Conservation (phyloP, 2,113 vertebrate genomes). For the Notothenia coriiceps region DNA sequence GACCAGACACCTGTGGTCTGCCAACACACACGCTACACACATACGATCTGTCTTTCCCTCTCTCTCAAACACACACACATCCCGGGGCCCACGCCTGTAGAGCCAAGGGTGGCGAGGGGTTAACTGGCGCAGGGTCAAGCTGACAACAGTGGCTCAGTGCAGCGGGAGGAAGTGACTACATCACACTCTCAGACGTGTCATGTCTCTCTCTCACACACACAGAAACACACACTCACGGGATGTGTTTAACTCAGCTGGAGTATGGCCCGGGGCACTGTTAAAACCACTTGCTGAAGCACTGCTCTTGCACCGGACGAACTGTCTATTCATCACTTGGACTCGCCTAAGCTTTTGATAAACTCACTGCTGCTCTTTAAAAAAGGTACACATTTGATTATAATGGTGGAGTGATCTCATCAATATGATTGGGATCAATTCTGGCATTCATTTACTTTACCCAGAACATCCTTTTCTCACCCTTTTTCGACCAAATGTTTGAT, state of each 20-base stretch:
- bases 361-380: slow-evolving; percentile 33
- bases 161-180: slow-evolving; percentile 81
- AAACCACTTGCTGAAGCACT: slow-evolving; percentile 64
- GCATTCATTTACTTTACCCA: not conserved
- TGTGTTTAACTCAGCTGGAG: slow-evolving; percentile 79
- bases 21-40: slow-evolving; percentile 71
- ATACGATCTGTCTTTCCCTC: slow-evolving; percentile 54
- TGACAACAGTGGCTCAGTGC: slow-evolving; percentile 85
- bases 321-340: slow-evolving; percentile 63
- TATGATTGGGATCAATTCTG: not conserved
- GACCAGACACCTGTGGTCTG: slow-evolving; percentile 89
- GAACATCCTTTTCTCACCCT: slow-evolving; percentile 17
- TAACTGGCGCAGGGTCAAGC: slow-evolving; percentile 87
- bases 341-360: slow-evolving; percentile 61
- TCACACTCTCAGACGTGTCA: slow-evolving; percentile 72
- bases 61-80: slow-evolving; percentile 44
- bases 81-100: slow-evolving; percentile 82
- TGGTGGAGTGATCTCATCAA: slow-evolving; percentile 12
- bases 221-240: slow-evolving; percentile 52
- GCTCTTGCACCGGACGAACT: slow-evolving; percentile 65
- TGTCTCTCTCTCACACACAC: slow-evolving; percentile 40
- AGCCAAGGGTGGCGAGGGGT: slow-evolving; percentile 83
- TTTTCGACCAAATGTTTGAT: slow-evolving; percentile 40
- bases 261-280: slow-evolving; percentile 71
- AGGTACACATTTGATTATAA: slow-evolving; percentile 10